Evolutionary conservation across 2,888 invertebrate genomes (phyloP).

Genomic region (Dryobota labecula): DNA sequence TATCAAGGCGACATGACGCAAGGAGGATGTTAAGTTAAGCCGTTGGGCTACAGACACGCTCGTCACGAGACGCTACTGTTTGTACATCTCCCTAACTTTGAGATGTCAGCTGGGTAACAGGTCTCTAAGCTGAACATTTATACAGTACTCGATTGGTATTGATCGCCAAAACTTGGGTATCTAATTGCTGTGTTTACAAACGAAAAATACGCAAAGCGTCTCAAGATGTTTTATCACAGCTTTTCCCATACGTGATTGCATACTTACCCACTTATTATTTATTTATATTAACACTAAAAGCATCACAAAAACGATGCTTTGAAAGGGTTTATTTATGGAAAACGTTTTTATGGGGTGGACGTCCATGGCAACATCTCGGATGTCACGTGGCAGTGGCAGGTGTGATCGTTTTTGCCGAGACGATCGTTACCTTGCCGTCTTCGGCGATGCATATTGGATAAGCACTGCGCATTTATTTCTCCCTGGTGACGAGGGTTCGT

Average conservation of each 20-base stretch:
- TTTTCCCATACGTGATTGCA: slow-evolving; percentile 2
- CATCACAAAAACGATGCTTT: slow-evolving; percentile 33
- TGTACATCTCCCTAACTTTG: slow-evolving; percentile 36
- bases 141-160: slow-evolving; percentile 1
- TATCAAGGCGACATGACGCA: slow-evolving; percentile 64
- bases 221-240: background rate
- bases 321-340: slow-evolving; percentile 52
- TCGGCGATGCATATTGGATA: slow-evolving; percentile 60
- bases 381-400: slow-evolving; percentile 59
- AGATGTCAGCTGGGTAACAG: slow-evolving; percentile 30
- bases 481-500: slow-evolving; percentile 32
- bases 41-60: slow-evolving; percentile 46
- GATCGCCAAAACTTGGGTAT: slow-evolving; percentile 2
- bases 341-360: slow-evolving; percentile 47
- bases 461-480: slow-evolving; percentile 53
- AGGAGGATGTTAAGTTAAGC: slow-evolving; percentile 63
- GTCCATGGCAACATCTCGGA: slow-evolving; percentile 35
- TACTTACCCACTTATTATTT: slow-evolving; percentile 29
- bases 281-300: slow-evolving; percentile 30
- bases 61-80: slow-evolving; percentile 44
- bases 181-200: background rate
- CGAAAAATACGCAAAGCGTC: background rate
- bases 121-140: slow-evolving; percentile 14
- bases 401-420: slow-evolving; percentile 49
- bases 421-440: slow-evolving; percentile 51